Evolutionary conservation across 2,888 invertebrate genomes (phyloP).

Genomic region (Zonitis immaculata): DNA sequence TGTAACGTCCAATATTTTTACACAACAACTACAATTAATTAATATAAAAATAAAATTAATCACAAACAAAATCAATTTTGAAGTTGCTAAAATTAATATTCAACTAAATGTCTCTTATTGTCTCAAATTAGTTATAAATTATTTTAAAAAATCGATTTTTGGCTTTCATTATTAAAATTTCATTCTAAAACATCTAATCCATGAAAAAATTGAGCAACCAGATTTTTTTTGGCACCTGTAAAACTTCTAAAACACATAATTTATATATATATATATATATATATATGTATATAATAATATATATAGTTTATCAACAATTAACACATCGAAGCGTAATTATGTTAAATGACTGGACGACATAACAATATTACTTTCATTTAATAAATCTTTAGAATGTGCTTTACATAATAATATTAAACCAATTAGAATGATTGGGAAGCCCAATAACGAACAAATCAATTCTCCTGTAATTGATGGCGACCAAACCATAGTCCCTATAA

Average conservation of each 20-base stretch:
- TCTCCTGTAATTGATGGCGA: conserved; percentile 58
- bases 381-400: conserved; percentile 51
- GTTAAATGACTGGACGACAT: conserved; percentile 23
- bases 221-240: neutral
- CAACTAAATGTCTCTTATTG: too few species aligned
- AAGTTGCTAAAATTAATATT: too few species aligned
- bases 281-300: too few species aligned
- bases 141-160: neutral
- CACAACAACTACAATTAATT: neutral
- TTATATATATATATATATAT: too few species aligned
- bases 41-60: neutral
- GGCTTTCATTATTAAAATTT: neutral
- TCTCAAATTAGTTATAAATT: too few species aligned
- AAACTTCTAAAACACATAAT: neutral
- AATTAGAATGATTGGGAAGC: conserved; percentile 54
- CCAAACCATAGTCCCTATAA: conserved; percentile 51
- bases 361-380: conserved; percentile 13
- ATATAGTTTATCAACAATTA: neutral
- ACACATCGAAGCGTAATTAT: conserved; percentile 7
- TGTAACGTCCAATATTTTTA: neutral
- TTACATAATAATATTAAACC: conserved; percentile 53
- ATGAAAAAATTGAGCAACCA: neutral
- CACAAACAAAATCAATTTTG: too few species aligned
- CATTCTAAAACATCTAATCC: neutral
- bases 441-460: conserved; percentile 56